A percentile compares a stretch with the other conserved stretches of the same genome.
phyloP scores from a whole-genome alignment of 2,113 vertebrate genomes.

The Murina feae region DNA sequence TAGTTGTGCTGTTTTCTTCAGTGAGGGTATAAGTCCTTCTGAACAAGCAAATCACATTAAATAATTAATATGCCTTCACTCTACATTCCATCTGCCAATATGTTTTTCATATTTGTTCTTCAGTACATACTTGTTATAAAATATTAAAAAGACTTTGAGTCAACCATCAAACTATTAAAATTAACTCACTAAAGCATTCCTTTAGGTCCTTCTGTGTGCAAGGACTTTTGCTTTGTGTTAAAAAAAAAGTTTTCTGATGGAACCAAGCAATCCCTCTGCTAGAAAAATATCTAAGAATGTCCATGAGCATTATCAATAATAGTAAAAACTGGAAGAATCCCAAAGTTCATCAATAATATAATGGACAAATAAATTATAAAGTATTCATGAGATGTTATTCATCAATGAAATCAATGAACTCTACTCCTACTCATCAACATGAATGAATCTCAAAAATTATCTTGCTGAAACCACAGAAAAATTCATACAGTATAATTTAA shows the following conservation, averaged over 20 bases:
- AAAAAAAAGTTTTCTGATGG: not conserved
- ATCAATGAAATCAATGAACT: constrained; percentile 21
- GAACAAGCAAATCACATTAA: constrained; percentile 1
- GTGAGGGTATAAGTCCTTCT: not conserved
- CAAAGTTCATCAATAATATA: not conserved
- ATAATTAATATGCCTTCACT: not conserved
- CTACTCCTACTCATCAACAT: not conserved
- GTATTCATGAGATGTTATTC: not conserved
- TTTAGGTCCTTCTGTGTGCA: not conserved
- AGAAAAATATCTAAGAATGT: constrained; percentile 8
- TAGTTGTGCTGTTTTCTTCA: constrained; percentile 2
- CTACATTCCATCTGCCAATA: not conserved
- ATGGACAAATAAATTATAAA: not conserved
- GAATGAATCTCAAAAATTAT: constrained; percentile 22
- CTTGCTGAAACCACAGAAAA: not conserved
- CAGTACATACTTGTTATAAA: not conserved
- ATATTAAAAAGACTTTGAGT: not conserved
- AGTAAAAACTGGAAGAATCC: not conserved
- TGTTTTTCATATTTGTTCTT: not conserved
- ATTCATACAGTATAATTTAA: not conserved
- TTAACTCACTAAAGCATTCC: constrained; percentile 1
- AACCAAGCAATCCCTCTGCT: not conserved
- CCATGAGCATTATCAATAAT: not conserved
- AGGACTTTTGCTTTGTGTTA: not conserved
- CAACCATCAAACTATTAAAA: not conserved